A percentile compares a stretch with the other conserved stretches of the same genome.
phyloP scores from a whole-genome alignment of 2,113 vertebrate species.

The Anthoscopus minutus region DNA sequence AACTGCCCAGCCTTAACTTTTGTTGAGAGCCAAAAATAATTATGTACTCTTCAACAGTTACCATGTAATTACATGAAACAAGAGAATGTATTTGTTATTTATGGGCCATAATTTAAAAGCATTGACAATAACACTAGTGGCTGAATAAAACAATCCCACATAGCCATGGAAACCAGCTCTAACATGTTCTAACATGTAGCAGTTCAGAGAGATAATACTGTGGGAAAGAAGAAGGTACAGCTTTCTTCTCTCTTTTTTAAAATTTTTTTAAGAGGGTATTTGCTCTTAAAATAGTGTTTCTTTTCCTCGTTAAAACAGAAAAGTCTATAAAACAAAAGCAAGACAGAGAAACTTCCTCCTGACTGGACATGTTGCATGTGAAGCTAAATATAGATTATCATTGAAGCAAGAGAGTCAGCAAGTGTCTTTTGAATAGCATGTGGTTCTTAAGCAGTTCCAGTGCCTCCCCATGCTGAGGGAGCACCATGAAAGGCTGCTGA shows the following conservation, averaged over 20 bases:
- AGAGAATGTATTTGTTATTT: not conserved
- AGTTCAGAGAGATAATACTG: not conserved
- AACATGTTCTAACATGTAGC: not conserved
- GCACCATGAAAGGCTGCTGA: not conserved
- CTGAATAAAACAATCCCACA: not conserved
- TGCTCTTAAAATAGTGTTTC: not conserved
- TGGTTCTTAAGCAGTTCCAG: not conserved
- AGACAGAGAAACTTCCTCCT: not conserved
- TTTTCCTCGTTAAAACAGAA: not conserved
- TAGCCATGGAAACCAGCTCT: not conserved
- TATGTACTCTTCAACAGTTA: not conserved
- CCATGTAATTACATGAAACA: not conserved
- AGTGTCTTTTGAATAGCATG: not conserved
- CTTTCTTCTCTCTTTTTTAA: not conserved
- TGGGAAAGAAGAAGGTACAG: not conserved
- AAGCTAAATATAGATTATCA: not conserved
- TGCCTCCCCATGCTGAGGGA: not conserved
- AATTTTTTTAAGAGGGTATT: not conserved
- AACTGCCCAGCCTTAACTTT: not conserved
- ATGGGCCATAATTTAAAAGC: not conserved
- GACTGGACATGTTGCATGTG: not conserved
- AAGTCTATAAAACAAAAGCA: not conserved
- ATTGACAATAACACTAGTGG: not conserved
- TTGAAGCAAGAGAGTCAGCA: not conserved
- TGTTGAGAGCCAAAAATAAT: not conserved